Conservation (phyloP, 2,113 vertebrate genomes). For the Rhineura floridana region DNA sequence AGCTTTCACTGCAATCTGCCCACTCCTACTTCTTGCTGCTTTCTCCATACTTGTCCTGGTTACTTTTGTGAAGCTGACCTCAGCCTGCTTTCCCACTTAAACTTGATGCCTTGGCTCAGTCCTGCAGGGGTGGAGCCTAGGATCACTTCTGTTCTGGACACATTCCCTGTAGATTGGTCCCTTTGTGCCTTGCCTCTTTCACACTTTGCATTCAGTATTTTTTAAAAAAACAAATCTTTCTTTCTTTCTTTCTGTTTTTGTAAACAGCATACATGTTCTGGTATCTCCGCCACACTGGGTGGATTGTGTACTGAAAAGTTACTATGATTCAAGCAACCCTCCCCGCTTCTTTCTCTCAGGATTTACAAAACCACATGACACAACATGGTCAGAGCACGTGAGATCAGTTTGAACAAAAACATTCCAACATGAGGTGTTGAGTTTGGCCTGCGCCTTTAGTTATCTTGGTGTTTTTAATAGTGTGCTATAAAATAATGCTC, state of each 20-base stretch:
- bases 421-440: conserved; percentile 58
- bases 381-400: conserved; percentile 24
- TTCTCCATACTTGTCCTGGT: too few species aligned
- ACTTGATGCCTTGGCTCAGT: neutral
- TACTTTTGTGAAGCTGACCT: neutral
- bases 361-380: conserved; percentile 17
- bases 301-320: neutral
- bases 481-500: conserved; percentile 63
- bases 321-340: neutral
- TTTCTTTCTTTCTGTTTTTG: neutral
- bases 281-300: neutral
- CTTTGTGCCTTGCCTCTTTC: neutral
- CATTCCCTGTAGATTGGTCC: neutral
- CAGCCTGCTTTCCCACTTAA: neutral
- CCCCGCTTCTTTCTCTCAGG: conserved; percentile 18
- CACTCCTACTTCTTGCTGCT: too few species aligned
- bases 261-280: neutral
- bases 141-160: neutral
- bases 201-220: neutral
- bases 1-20: too few species aligned
- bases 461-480: conserved; percentile 51
- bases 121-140: neutral
- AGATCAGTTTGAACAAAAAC: conserved; percentile 51
- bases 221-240: too few species aligned
- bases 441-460: conserved; percentile 53